Evolutionary conservation across 2,888 invertebrate species (phyloP), one percentile per base, ranked within the genome.

Genomic region (Orthosia gothica): DNA sequence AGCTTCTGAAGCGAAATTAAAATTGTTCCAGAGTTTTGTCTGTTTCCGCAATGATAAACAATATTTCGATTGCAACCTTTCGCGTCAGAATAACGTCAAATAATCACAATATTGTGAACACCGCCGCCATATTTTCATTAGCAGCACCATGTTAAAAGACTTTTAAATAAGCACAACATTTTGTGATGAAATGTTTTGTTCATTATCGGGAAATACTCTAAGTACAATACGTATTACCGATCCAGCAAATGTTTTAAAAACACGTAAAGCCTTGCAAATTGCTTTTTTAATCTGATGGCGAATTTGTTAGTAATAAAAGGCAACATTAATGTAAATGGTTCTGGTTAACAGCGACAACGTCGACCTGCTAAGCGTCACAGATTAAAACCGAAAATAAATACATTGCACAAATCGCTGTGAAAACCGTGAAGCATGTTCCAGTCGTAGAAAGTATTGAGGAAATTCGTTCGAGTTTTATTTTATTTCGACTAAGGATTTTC

Each of bases 401-500:
- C 86, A 83, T 89, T 84, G 88, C 83, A 89, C 89, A 91, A 92
- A 92, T 91, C 88, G 87, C 86, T 86, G 87, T 88, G 88, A 85
- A 90, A 92, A 89, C 85, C 88, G 89, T 90, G 81, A 87, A 88
- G 72, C 86, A 83, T 89, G 91, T 91, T 90, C 88, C 87, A 87
- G 87, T 88, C 72, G 90, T 89, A 88, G 88, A 90, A 91, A 91
- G 89, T 91, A 91, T 91, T 91, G 91, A 91, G 89, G 87, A 90
- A 92, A 91, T 92, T 91, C 90, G 88, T 88, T 87, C 88, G 87
- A 89, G 91, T 93, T 93, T 94, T 93, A 93, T 93, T 94, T 94
- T 93, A 94, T 94, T 94, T 92, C 91, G 87, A 90, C 89, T 91
- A 88, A 91, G 91, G 92, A 93, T 94, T 94, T 94, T 93, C 93